phyloP scores from a whole-genome alignment of 2,113 vertebrate genomes.

The Arenaria interpres region DNA sequence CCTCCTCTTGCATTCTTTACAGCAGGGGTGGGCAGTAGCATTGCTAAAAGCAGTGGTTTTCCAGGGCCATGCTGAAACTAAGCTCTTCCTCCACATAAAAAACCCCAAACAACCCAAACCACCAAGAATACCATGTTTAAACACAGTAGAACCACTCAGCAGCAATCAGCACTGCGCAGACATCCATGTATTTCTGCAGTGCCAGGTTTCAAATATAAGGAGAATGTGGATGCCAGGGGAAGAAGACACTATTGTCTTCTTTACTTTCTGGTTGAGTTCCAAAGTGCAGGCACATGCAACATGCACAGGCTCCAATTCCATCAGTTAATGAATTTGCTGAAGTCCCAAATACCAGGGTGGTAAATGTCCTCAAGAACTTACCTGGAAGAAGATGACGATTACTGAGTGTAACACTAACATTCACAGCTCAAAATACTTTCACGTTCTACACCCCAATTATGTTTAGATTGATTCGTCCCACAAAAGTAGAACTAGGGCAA shows the following conservation, averaged over 20 bases:
- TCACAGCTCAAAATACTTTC: neutral
- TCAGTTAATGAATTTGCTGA: neutral
- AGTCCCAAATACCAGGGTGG: neutral
- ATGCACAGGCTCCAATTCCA: neutral
- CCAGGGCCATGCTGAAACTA: neutral
- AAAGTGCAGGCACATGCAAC: neutral
- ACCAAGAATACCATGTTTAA: neutral
- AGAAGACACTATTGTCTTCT: neutral
- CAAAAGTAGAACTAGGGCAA: neutral
- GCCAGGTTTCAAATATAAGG: neutral
- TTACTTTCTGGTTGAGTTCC: neutral
- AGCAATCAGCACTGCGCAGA: neutral
- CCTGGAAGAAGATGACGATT: neutral
- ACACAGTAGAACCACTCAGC: neutral
- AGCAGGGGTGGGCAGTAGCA: neutral
- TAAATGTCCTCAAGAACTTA: neutral
- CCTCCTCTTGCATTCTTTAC: neutral
- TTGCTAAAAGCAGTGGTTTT: neutral
- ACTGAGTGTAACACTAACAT: neutral
- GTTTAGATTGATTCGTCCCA: neutral
- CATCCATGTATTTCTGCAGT: neutral
- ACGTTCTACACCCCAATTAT: neutral
- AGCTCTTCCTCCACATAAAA: neutral
- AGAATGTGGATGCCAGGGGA: neutral
- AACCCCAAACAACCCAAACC: neutral